phyloP scores from a whole-genome alignment of 1,140 invertebrate genomes.

The Hestina assimilis region DNA sequence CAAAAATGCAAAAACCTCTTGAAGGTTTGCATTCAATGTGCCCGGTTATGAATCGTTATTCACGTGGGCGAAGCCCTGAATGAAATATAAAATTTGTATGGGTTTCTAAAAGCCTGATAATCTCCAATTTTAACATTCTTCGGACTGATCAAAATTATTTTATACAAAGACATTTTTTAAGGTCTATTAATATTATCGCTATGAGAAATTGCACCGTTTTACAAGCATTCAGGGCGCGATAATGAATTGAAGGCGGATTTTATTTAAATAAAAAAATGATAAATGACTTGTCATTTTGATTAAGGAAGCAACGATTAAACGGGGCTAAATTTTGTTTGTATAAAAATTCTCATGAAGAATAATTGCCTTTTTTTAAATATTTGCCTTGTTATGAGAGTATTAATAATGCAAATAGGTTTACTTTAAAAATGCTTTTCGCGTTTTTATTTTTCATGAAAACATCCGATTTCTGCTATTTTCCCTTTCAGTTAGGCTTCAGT shows the following conservation, averaged over 20 bases:
- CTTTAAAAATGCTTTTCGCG: too few species aligned
- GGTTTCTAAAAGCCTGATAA: too few species aligned
- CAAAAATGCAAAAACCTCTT: too few species aligned
- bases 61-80: too few species aligned
- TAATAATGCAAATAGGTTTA: not conserved
- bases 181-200: conserved; percentile 35
- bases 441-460: too few species aligned
- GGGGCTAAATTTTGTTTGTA: conserved; percentile 35
- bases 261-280: conserved; percentile 41
- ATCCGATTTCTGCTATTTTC: too few species aligned
- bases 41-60: too few species aligned
- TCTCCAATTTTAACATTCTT: too few species aligned
- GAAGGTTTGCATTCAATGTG: too few species aligned
- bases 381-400: not conserved
- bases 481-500: too few species aligned
- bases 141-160: conserved; percentile 12
- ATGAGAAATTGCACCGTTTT: conserved; percentile 50
- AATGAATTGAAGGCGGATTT: conserved; percentile 48
- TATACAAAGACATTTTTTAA: conserved; percentile 20
- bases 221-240: conserved; percentile 38
- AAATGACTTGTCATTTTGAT: conserved; percentile 54
- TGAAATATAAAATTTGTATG: too few species aligned
- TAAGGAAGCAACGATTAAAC: conserved; percentile 40
- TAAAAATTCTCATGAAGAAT: conserved; percentile 12
- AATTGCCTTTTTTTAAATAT: conserved; percentile 7